Evolutionary conservation across 92 coral and sea anemone genomes (phyloP).

Genomic region (Epizoanthus scotinus): DNA sequence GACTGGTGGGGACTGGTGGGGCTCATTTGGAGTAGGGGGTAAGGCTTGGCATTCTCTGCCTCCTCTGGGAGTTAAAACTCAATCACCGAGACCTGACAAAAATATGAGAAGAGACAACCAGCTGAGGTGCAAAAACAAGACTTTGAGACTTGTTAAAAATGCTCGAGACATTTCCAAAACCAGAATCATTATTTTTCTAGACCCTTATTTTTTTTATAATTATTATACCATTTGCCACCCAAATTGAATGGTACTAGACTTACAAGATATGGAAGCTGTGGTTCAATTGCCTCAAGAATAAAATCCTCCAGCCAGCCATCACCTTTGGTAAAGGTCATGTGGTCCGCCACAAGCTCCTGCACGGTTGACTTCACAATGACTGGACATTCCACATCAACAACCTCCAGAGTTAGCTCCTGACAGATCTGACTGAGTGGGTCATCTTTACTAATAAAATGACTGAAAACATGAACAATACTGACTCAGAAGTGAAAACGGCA

Average conservation of each 20-base stretch:
- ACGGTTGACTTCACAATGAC: constrained; percentile 54
- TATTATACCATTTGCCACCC: background rate
- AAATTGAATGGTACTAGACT: background rate
- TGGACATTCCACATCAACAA: constrained; percentile 54
- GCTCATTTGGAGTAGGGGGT: too few relatives aligned
- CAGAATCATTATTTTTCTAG: too few relatives aligned
- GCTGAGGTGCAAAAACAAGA: too few relatives aligned
- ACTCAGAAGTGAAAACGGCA: too few relatives aligned
- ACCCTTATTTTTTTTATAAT: background rate
- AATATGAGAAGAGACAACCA: background rate
- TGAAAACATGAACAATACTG: background rate
- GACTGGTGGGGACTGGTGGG: too few relatives aligned
- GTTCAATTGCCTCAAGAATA: constrained; percentile 60
- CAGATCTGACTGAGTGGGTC: background rate
- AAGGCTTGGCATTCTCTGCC: constrained; percentile 3
- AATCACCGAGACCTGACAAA: too few relatives aligned
- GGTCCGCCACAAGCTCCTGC: constrained; percentile 62
- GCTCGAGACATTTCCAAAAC: too few relatives aligned
- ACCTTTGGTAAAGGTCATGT: constrained; percentile 64
- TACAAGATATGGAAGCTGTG: constrained; percentile 73
- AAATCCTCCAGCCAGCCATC: constrained; percentile 81
- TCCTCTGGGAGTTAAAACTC: too few relatives aligned
- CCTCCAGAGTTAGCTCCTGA: constrained; percentile 45
- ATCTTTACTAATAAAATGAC: background rate
- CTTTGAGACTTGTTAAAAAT: too few relatives aligned